Percentiles rank a stretch among this genome's conserved stretches.
Evolutionary conservation across 2,797 vertebrate species (phyloP).

Genomic region (Acanthurus lineatus): DNA sequence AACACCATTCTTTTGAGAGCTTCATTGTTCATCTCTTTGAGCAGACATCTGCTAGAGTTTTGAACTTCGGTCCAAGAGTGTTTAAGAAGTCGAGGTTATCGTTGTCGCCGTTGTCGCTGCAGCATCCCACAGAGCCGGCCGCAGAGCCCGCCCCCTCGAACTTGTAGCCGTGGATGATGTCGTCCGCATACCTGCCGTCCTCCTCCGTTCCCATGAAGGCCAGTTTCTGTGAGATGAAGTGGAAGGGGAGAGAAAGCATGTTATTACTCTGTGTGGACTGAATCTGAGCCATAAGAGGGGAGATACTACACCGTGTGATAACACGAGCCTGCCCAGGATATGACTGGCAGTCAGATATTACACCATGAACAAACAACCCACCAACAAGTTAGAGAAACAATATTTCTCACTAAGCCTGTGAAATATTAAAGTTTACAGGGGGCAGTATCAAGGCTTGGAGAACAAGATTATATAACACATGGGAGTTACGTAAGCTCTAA

Average conservation of each 20-base stretch:
- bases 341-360: conserved; percentile 68
- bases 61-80: conserved; percentile 94
- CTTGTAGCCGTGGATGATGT: conserved; percentile 87
- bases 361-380: conserved; percentile 46
- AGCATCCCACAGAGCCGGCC: conserved; percentile 93
- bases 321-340: conserved; percentile 54
- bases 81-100: conserved; percentile 91
- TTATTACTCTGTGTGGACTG: conserved; percentile 47
- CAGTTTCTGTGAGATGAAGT: conserved; percentile 85
- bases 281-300: conserved; percentile 12
- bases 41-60: conserved; percentile 89
- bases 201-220: conserved; percentile 82
- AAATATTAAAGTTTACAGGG: conserved; percentile 69
- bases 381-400: conserved; percentile 37
- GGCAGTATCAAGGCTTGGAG: conserved; percentile 45
- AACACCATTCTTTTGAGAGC: conserved; percentile 16
- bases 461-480: conserved; percentile 56
- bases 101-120: conserved; percentile 88
- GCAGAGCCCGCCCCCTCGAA: conserved; percentile 91
- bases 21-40: conserved; percentile 80
- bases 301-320: conserved; percentile 39
- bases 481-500: conserved; percentile 40
- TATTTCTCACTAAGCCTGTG: conserved; percentile 46
- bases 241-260: conserved; percentile 8
- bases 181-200: conserved; percentile 87